A percentile compares a stretch with the other conserved stretches of the same genome.
These are phyloP conservation scores for Lagorchestes hirsutus DNA, from an alignment of 2,797 vertebrate genomes.

Conservation along the genomic window DNA sequence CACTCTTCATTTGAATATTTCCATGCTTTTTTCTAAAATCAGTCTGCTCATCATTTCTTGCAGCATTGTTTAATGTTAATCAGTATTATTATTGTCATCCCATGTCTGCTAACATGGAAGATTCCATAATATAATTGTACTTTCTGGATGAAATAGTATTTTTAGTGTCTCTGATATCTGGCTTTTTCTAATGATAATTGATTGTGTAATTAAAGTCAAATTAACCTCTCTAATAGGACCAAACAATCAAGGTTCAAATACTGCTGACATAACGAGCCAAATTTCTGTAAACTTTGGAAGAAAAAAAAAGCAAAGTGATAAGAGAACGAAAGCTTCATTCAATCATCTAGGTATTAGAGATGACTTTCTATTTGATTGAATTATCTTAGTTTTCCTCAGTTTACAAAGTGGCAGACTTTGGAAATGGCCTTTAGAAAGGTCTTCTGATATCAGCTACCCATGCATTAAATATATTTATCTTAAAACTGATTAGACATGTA, in stretches of 20 bases:
- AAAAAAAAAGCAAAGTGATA: not conserved
- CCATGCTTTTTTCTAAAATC: too few species aligned
- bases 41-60: not conserved
- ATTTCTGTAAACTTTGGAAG: not conserved
- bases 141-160: constrained; percentile 15
- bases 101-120: not conserved
- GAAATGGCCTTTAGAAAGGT: not conserved
- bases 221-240: not conserved
- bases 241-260: not conserved
- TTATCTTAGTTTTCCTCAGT: not conserved
- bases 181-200: constrained; percentile 2
- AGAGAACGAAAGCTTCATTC: not conserved
- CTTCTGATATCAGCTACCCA: not conserved
- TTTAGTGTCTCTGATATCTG: not conserved
- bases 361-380: constrained; percentile 1
- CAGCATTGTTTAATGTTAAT: not conserved
- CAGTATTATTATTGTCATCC: not conserved
- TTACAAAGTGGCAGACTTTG: not conserved
- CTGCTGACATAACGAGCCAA: not conserved
- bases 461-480: not conserved
- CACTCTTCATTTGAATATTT: too few species aligned
- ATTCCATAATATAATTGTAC: not conserved
- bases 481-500: not conserved
- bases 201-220: not conserved
- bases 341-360: not conserved